Percentiles rank a stretch among this genome's conserved stretches.
These are phyloP conservation scores for Pempheris klunzingeri DNA, from an alignment of 2,797 vertebrate species.

Conservation along the genomic window DNA sequence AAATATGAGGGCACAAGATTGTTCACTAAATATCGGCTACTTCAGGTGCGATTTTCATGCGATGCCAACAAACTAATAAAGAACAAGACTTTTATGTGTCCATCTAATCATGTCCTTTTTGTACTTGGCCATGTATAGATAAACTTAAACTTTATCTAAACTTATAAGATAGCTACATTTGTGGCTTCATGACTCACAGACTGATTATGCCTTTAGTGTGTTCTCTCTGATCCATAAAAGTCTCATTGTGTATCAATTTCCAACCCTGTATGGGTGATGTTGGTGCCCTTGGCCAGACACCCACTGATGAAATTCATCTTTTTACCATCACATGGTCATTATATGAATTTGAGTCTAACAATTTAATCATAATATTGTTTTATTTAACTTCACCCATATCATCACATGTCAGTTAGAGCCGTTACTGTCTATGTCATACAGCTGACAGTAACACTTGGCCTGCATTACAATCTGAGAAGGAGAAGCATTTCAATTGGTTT, in stretches of 20 bases:
- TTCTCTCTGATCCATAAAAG: background rate
- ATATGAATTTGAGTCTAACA: background rate
- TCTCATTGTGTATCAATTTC: no score
- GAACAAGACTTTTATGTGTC: background rate
- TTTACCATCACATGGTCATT: background rate
- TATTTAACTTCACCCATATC: no score
- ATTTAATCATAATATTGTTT: background rate
- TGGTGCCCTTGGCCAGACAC: background rate
- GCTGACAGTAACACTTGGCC: background rate
- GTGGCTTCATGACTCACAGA: background rate
- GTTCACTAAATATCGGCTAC: background rate
- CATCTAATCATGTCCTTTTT: background rate
- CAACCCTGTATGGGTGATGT: no score
- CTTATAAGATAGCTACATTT: no score
- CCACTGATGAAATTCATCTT: background rate
- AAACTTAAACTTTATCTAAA: background rate
- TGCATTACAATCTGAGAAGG: no score
- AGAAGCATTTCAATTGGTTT: no score
- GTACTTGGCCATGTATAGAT: background rate
- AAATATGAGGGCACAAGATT: background rate
- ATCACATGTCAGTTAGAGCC: no score
- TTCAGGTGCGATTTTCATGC: background rate
- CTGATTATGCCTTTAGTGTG: background rate
- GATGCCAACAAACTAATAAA: constrained; percentile 4
- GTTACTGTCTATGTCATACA: background rate